Evolutionary conservation across 1,140 invertebrate genomes (phyloP), one percentile per base, ranked within the genome.

Genomic region (Cyphomyrmex costatus): DNA sequence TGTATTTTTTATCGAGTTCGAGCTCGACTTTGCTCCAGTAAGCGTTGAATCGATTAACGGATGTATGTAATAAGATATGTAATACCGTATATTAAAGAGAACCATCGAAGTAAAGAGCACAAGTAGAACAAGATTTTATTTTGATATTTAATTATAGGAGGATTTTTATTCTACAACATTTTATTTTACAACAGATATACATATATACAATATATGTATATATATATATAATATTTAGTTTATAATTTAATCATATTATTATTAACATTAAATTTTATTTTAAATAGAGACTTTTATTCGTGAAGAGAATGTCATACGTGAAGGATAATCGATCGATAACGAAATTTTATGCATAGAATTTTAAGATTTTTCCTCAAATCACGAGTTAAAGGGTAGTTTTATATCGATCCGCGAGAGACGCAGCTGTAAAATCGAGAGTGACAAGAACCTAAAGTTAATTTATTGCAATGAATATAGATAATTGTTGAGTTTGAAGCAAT

Each of bases 391-490:
- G 53, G 46, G 49, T 66, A 24, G 58, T 51, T 61, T 19, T n/a
- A 58, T 90, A 90, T 90, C 78, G 89, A 90, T 90, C 74, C 60
- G 60, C 53, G 42, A 27, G 21, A 65, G 84, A 33, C 84, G 61
- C 36, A 80, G 56, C 10, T 63, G 76, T n/a, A n/a, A 12, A 73
- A 76, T 53, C 19, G 85, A 85, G 89, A 89, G 88, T 84, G 88
- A 85, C 79, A 63, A 73, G 27, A 49, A 76, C 66, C 58, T 60
- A 7, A 60, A 56, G 10, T 73, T 73, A 73, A 60, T 80, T 21
- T 53, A 24, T 36, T 33, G 21, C 14, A 30, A 68, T 49, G 63
- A 78, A 61, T 33, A 19, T 33, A 33, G 12, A 65, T 36, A 65
- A 78, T 36, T 6, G 16, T 2, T 27, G 21, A 74, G 33, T 19